A percentile compares a stretch with the other conserved stretches of the same genome.
These are phyloP conservation scores for Physocephala rufipes DNA, from an alignment of 2,888 invertebrate species.

Conservation along the genomic window DNA sequence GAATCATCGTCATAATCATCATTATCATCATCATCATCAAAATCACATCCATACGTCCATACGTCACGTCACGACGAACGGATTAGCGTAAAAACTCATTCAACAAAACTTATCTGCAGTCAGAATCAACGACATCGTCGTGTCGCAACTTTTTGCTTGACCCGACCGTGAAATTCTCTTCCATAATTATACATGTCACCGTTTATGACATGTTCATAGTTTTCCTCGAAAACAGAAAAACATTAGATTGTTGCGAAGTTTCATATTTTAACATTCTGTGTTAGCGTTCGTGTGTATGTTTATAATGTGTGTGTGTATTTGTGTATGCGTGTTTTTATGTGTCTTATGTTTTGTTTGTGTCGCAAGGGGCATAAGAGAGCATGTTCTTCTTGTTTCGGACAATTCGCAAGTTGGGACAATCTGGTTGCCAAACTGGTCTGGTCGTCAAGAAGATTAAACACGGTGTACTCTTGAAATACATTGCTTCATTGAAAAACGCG, in stretches of 20 bases:
- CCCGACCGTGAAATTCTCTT: constrained; percentile 18
- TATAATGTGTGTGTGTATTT: neutral
- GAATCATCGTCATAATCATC: too few relatives aligned
- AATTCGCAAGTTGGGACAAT: too few relatives aligned
- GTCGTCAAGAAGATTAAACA: neutral
- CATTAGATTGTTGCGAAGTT: neutral
- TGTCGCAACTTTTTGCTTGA: neutral
- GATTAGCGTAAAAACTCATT: too few relatives aligned
- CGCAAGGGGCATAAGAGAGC: constrained; percentile 12
- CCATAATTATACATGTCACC: constrained; percentile 30
- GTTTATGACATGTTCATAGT: constrained; percentile 24
- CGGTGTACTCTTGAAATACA: too few relatives aligned
- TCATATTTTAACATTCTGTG: neutral
- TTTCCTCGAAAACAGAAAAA: constrained; percentile 9
- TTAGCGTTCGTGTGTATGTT: neutral
- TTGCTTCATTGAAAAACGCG: constrained; percentile 7
- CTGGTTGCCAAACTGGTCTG: neutral
- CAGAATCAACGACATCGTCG: neutral
- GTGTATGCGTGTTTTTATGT: too few relatives aligned
- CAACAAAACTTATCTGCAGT: neutral
- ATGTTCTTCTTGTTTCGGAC: constrained; percentile 12
- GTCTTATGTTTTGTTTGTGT: neutral
- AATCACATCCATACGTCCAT: too few relatives aligned
- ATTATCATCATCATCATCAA: too few relatives aligned
- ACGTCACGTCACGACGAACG: too few relatives aligned